Percentiles rank a stretch among this genome's conserved stretches.
phyloP scores from a whole-genome alignment of 2,888 invertebrate species.

The Polyommatus icarus region DNA sequence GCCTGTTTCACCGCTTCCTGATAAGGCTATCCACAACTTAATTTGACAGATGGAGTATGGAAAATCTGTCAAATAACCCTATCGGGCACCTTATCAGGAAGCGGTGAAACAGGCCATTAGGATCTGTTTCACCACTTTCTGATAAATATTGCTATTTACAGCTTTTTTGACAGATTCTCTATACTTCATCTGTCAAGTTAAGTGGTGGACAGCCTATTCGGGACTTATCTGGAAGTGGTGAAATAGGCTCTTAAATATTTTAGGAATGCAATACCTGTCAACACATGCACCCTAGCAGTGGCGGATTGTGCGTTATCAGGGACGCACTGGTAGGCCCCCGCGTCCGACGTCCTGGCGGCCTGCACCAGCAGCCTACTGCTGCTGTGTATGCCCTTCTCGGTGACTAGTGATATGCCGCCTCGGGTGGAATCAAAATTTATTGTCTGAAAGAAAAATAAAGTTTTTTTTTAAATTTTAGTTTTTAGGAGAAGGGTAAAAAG shows the following conservation, averaged over 20 bases:
- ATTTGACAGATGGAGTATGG: too few relatives aligned
- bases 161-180: too few relatives aligned
- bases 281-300: conserved; percentile 89
- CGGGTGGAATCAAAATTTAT: conserved; percentile 96
- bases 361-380: conserved; percentile 91
- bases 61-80: too few relatives aligned
- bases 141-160: too few relatives aligned
- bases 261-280: conserved; percentile 85
- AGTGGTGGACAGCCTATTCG: too few relatives aligned
- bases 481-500: background rate
- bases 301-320: conserved; percentile 91
- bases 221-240: too few relatives aligned
- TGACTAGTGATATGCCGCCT: conserved; percentile 92
- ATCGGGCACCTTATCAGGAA: too few relatives aligned
- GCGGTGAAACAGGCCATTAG: too few relatives aligned
- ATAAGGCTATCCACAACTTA: too few relatives aligned
- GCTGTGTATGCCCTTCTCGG: conserved; percentile 91
- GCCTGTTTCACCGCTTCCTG: too few relatives aligned
- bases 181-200: too few relatives aligned
- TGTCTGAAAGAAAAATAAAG: conserved; percentile 71
- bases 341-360: conserved; percentile 88
- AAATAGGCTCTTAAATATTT: background rate
- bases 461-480: background rate
- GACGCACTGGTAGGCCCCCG: conserved; percentile 90
- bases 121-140: too few relatives aligned